Percentiles rank a stretch among this genome's conserved stretches.
These are phyloP conservation scores for Chondrosia reniformis DNA, from an alignment of 37 sponge, comb jelly and placozoan species.

Conservation along the genomic window DNA sequence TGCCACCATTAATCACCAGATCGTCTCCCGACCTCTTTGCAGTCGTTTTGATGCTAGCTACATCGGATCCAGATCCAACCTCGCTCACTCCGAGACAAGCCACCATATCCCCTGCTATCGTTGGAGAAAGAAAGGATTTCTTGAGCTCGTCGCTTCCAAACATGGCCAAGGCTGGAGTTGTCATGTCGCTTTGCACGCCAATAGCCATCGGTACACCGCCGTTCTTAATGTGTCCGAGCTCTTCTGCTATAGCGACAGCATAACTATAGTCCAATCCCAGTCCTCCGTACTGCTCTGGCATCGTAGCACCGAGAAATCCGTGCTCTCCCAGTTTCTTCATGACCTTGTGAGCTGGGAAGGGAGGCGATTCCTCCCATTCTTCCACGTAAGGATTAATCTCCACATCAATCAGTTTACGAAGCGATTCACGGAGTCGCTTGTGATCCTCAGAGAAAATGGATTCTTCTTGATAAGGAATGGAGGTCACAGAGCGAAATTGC, in stretches of 20 bases:
- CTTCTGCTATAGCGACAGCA: conserved; percentile 85
- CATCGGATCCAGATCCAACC: conserved; percentile 86
- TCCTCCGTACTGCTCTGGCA: conserved; percentile 85
- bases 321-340: conserved; percentile 81
- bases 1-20: conserved; percentile 89
- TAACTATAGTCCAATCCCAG: conserved; percentile 81
- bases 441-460: conserved; percentile 68
- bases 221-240: conserved; percentile 68
- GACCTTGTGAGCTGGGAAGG: conserved; percentile 84
- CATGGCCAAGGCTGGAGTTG: conserved; percentile 81
- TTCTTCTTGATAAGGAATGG: conserved; percentile 32
- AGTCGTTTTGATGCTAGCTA: conserved; percentile 85
- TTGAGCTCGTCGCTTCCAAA: conserved; percentile 83
- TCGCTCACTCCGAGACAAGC: conserved; percentile 92
- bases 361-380: conserved; percentile 76
- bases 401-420: conserved; percentile 80
- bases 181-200: conserved; percentile 95
- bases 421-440: conserved; percentile 61
- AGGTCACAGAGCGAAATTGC: conserved; percentile 1
- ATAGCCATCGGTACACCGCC: conserved; percentile 90
- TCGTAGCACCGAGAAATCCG: conserved; percentile 84
- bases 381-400: conserved; percentile 92
- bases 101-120: conserved; percentile 73
- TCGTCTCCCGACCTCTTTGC: conserved; percentile 61
- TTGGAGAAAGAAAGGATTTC: conserved; percentile 72